Conservation (phyloP, 2,797 vertebrate genomes). For the Tiaroga cobitis region DNA sequence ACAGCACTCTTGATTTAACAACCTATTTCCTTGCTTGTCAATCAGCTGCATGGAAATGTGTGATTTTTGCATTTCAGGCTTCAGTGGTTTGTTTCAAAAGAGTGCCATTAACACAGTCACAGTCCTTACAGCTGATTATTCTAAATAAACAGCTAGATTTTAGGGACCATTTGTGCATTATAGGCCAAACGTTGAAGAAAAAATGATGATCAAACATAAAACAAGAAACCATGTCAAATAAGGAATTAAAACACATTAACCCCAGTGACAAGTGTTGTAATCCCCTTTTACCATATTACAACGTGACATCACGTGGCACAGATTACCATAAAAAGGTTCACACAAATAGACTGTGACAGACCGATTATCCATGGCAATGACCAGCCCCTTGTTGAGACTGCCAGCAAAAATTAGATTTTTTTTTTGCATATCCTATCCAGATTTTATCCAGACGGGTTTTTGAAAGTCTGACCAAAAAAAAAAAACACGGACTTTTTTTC, state of each 20-base stretch:
- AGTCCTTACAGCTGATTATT: not conserved
- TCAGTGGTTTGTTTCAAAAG: not conserved
- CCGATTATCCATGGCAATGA: constrained; percentile 16
- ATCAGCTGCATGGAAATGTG: not conserved
- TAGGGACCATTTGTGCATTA: not conserved
- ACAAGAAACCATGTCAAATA: not conserved
- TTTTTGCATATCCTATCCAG: too few relatives aligned
- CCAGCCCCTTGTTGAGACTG: not conserved
- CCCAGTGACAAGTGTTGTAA: not conserved
- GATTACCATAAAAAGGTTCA: constrained; percentile 15
- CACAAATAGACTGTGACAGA: constrained; percentile 28
- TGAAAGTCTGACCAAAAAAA: not conserved
- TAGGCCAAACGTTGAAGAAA: not conserved
- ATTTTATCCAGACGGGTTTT: not conserved
- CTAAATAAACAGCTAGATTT: not conserved
- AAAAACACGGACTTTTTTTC: not conserved
- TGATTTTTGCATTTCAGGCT: not conserved
- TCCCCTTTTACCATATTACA: not conserved
- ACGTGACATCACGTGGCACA: not conserved
- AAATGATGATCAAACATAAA: constrained; percentile 2
- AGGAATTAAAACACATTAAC: not conserved
- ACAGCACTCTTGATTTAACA: not conserved
- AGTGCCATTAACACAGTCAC: not conserved
- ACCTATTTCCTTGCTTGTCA: not conserved
- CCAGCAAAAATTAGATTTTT: not conserved